Evolutionary conservation across 2,113 vertebrate species (phyloP).

Genomic region (Boulengeromyrus knoepffleri): DNA sequence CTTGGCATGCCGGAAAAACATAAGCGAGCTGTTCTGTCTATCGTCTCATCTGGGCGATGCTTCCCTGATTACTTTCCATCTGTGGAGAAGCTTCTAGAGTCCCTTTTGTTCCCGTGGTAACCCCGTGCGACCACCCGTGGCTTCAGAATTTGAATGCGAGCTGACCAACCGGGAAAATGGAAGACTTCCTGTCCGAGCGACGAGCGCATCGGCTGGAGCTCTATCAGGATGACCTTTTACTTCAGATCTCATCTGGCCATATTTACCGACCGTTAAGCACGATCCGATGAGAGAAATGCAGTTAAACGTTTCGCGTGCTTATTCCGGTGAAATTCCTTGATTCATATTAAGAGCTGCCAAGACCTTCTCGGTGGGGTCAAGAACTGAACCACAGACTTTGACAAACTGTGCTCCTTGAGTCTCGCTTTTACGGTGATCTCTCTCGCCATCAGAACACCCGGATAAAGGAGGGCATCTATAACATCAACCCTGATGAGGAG

Average conservation of each 20-base stretch:
- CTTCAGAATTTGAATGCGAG: neutral
- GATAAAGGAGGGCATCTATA: constrained; percentile 69
- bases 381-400: neutral
- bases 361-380: too few relatives aligned
- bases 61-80: neutral
- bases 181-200: neutral
- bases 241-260: neutral
- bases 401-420: neutral
- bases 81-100: neutral
- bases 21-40: neutral
- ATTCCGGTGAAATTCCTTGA: neutral
- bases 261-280: neutral
- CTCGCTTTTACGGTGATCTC: neutral
- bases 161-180: neutral
- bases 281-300: neutral
- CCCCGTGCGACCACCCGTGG: neutral
- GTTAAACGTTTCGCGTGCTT: neutral
- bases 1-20: neutral
- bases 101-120: neutral
- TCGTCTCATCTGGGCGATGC: neutral
- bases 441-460: constrained; percentile 58
- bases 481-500: constrained; percentile 68
- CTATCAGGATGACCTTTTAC: neutral
- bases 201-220: neutral
- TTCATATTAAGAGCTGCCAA: neutral